These are phyloP conservation scores for Stenopsyche tienmushanensis DNA, from an alignment of 1,140 invertebrate species.

Conservation along the genomic window DNA sequence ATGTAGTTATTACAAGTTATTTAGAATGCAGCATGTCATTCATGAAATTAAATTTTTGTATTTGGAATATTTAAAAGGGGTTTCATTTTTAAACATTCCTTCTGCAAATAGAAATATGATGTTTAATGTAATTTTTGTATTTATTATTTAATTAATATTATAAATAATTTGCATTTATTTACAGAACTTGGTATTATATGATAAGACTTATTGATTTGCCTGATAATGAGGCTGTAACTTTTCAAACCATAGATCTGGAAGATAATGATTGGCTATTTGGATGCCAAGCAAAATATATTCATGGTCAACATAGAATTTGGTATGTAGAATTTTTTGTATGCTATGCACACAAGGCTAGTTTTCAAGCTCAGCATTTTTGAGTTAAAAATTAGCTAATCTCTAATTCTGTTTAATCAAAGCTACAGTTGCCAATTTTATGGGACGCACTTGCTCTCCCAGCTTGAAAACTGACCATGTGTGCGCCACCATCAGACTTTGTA, in stretches of 20 bases:
- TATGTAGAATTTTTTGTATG: slow-evolving; percentile 49
- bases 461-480: too few relatives aligned
- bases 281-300: slow-evolving; percentile 60
- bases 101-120: too few relatives aligned
- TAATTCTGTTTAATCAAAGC: too few relatives aligned
- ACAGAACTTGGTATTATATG: slow-evolving; percentile 60
- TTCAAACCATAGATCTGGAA: slow-evolving; percentile 64
- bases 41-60: too few relatives aligned
- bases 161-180: neutral
- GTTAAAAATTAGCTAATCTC: slow-evolving; percentile 25
- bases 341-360: neutral
- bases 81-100: too few relatives aligned
- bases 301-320: slow-evolving; percentile 62
- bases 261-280: slow-evolving; percentile 71
- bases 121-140: too few relatives aligned
- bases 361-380: neutral
- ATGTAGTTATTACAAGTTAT: neutral
- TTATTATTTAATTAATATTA: neutral
- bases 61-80: too few relatives aligned
- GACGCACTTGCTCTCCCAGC: too few relatives aligned
- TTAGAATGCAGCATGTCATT: too few relatives aligned
- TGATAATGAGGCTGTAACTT: slow-evolving; percentile 57
- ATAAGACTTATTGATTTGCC: slow-evolving; percentile 58
- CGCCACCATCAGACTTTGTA: too few relatives aligned
- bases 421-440: too few relatives aligned